These are phyloP conservation scores for Peromyscus nudipes DNA, from an alignment of 2,797 vertebrate species.

Conservation along the genomic window DNA sequence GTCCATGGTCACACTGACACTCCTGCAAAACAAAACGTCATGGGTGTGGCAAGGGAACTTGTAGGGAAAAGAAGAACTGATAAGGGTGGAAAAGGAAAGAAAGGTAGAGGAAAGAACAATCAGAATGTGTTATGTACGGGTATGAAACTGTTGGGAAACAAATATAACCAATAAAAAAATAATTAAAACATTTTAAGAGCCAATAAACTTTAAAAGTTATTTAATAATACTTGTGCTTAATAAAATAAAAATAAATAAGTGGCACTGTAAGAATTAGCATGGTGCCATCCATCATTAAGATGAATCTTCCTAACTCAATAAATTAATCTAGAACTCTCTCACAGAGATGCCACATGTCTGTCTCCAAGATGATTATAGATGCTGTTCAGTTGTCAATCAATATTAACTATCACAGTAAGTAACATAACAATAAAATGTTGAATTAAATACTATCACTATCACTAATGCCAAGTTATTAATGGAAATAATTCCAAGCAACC, in stretches of 20 bases:
- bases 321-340: not conserved
- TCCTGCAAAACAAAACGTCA: not conserved
- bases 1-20: too few species aligned
- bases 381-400: not conserved
- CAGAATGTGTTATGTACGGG: not conserved
- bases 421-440: slow-evolving; percentile 16
- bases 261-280: not conserved
- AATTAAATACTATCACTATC: slow-evolving; percentile 24
- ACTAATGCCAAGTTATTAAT: slow-evolving; percentile 36
- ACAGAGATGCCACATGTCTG: not conserved
- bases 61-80: not conserved
- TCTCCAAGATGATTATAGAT: not conserved
- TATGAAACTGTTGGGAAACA: not conserved
- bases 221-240: not conserved
- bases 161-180: not conserved
- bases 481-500: slow-evolving; percentile 2
- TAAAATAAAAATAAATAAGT: not conserved
- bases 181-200: not conserved
- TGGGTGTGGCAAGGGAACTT: not conserved
- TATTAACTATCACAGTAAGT: not conserved
- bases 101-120: not conserved
- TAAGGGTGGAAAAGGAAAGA: not conserved
- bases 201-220: not conserved
- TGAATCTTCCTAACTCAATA: not conserved
- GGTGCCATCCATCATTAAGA: not conserved